A percentile compares a stretch with the other conserved stretches of the same genome.
phyloP scores from a whole-genome alignment of 2,113 vertebrate species.

The Gracilinanus agilis region DNA sequence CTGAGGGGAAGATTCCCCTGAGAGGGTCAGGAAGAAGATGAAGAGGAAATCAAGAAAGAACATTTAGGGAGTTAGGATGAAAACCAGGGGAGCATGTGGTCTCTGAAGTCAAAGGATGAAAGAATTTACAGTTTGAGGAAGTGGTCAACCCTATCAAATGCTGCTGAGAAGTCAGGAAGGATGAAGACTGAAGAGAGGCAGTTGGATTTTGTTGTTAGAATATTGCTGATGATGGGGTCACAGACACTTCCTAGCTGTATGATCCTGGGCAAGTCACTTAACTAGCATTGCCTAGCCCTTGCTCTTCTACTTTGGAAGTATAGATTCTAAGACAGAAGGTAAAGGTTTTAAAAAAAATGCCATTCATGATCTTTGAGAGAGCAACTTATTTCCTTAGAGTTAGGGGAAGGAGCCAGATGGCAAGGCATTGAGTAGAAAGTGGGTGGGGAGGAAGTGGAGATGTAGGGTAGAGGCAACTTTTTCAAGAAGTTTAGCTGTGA shows the following conservation, averaged over 20 bases:
- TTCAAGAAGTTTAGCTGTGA: not conserved
- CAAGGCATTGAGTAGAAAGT: not conserved
- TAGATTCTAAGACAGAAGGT: no score
- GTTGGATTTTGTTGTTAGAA: not conserved
- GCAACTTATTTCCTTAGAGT: not conserved
- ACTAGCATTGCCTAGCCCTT: no score
- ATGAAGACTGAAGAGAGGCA: not conserved
- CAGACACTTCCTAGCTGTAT: no score
- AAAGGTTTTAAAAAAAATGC: no score
- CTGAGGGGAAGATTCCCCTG: not conserved
- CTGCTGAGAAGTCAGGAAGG: not conserved
- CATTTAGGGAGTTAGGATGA: not conserved
- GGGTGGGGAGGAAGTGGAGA: not conserved
- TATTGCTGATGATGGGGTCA: not conserved
- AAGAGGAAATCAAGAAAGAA: not conserved
- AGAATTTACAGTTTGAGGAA: not conserved
- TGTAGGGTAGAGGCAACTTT: not conserved
- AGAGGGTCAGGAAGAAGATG: not conserved
- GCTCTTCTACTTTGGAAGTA: no score
- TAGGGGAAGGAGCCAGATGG: not conserved
- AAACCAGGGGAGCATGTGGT: not conserved
- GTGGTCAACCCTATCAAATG: not conserved
- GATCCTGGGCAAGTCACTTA: no score
- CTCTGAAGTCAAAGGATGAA: not conserved
- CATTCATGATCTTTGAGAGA: not conserved